A percentile compares a stretch with the other conserved stretches of the same genome.
These are phyloP conservation scores for Lumbricus terrestris DNA, from an alignment of 2,888 invertebrate genomes.

Conservation along the genomic window DNA sequence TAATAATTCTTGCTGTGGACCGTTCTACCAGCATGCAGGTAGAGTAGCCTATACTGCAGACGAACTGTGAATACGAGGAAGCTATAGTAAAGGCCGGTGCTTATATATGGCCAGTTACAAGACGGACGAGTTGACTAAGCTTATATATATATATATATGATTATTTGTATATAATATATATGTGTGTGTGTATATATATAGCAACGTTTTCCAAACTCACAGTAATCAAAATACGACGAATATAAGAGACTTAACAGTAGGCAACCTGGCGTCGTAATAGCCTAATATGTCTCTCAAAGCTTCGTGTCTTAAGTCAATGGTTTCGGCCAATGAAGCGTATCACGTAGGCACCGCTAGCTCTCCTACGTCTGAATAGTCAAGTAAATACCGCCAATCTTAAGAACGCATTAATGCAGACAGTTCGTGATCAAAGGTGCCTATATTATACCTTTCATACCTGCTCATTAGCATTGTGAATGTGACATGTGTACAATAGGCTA, in stretches of 20 bases:
- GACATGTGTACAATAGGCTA: not conserved
- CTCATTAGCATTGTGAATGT: not conserved
- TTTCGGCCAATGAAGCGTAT: not conserved
- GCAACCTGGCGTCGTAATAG: not conserved
- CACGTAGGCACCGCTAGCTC: not conserved
- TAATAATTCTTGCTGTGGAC: not conserved
- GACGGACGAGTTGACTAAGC: not conserved
- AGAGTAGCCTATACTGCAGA: too few relatives aligned
- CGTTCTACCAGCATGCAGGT: too few relatives aligned
- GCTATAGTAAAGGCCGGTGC: not conserved
- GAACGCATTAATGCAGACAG: not conserved
- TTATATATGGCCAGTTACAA: not conserved
- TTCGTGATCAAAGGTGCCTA: not conserved
- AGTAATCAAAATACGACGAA: not conserved
- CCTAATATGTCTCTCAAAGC: too few relatives aligned
- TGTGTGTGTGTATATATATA: too few relatives aligned
- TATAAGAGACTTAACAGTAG: not conserved
- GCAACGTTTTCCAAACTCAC: not conserved
- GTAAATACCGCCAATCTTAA: too few relatives aligned
- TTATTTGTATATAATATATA: too few relatives aligned
- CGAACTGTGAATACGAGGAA: not conserved
- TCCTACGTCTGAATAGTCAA: not conserved
- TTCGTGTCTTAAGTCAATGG: not conserved
- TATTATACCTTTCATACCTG: not conserved
- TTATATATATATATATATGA: too few relatives aligned